These are phyloP conservation scores for Eurystomus glaucurus DNA, from an alignment of 2,797 vertebrate species.

Conservation along the genomic window DNA sequence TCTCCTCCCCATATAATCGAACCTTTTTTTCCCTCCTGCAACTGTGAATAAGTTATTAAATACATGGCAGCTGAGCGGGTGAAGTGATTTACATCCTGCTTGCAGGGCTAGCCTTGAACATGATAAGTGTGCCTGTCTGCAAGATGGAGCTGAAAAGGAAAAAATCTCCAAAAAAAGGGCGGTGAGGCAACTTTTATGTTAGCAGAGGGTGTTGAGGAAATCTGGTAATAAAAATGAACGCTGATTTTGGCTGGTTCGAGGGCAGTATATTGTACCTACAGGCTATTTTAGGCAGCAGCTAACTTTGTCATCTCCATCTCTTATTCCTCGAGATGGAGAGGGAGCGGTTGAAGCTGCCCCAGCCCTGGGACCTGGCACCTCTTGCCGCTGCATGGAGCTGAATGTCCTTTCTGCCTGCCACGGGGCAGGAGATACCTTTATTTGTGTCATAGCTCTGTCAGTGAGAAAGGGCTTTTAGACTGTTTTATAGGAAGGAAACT, in stretches of 20 bases:
- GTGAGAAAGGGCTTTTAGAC: background rate
- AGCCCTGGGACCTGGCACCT: background rate
- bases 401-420: background rate
- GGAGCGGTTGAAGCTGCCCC: background rate
- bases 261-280: background rate
- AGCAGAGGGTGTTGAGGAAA: background rate
- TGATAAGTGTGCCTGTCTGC: slow-evolving; percentile 33
- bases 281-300: background rate
- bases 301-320: rapidly evolving
- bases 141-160: slow-evolving; percentile 43
- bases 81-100: slow-evolving; percentile 49
- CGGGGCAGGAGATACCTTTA: no score
- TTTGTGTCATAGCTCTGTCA: background rate
- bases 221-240: background rate
- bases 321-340: rapidly evolving
- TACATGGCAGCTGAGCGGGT: slow-evolving; percentile 23
- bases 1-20: background rate
- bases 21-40: background rate
- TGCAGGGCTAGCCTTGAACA: background rate
- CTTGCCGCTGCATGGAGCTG: background rate
- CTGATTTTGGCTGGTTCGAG: background rate
- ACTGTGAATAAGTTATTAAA: slow-evolving; percentile 54
- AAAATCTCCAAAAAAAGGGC: background rate
- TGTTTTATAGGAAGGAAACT: background rate
- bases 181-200: background rate